Percentiles rank a stretch among this genome's conserved stretches.
phyloP scores from a whole-genome alignment of 1,140 invertebrate genomes.

The Drosophila ananassae region DNA sequence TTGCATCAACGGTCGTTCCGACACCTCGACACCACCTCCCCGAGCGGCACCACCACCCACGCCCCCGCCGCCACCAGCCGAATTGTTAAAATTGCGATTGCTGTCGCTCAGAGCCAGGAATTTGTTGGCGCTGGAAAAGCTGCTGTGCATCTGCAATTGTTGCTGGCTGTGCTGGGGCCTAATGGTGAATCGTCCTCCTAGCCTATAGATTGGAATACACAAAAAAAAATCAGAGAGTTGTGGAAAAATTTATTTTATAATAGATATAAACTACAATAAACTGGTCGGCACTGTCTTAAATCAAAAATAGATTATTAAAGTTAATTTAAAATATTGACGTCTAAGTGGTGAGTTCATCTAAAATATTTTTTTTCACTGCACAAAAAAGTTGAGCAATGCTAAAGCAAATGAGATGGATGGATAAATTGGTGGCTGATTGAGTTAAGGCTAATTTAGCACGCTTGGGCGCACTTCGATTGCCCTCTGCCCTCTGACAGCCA shows the following conservation, averaged over 20 bases:
- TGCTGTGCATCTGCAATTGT: constrained; percentile 77
- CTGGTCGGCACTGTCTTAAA: neutral
- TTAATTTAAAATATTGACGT: too few species aligned
- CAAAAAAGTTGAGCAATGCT: neutral
- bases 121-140: constrained; percentile 65
- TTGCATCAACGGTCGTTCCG: constrained; percentile 57
- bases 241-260: too few species aligned
- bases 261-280: too few species aligned
- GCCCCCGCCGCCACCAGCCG: constrained; percentile 9
- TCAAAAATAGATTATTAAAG: neutral
- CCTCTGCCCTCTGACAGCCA: constrained; percentile 11
- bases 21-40: constrained; percentile 25
- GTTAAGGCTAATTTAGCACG: constrained; percentile 56
- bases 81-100: constrained; percentile 67
- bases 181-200: constrained; percentile 87
- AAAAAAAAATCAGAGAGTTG: neutral
- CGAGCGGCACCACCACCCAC: neutral
- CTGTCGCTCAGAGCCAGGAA: constrained; percentile 57
- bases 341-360: too few species aligned
- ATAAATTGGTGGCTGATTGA: constrained; percentile 47
- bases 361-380: neutral
- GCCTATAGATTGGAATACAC: constrained; percentile 63
- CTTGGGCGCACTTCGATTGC: constrained; percentile 42
- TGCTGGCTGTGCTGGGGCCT: constrained; percentile 85
- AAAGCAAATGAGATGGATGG: constrained; percentile 13